These are phyloP conservation scores for Tiliqua scincoides DNA, from an alignment of 2,113 vertebrate species.

Conservation along the genomic window DNA sequence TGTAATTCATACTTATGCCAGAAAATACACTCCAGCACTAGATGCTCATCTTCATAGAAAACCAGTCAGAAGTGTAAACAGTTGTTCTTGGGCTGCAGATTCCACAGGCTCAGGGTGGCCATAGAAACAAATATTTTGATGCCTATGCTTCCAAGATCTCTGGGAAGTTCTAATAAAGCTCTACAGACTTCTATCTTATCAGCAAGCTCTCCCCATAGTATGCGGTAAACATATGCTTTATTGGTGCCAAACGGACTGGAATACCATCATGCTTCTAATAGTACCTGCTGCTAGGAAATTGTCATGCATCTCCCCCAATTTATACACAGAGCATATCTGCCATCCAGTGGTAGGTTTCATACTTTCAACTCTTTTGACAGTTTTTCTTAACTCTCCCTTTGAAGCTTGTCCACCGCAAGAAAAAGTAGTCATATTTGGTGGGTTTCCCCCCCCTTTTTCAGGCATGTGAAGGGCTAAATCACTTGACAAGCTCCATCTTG, in stretches of 20 bases:
- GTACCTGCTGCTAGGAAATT: not conserved
- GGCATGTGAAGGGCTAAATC: not conserved
- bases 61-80: not conserved
- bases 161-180: not conserved
- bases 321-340: conserved; percentile 55
- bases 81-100: not conserved
- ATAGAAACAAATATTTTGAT: not conserved
- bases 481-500: not conserved
- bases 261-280: not conserved
- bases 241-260: not conserved
- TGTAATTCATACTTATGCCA: not conserved
- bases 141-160: not conserved
- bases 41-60: not conserved
- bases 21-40: not conserved
- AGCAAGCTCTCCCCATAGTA: not conserved
- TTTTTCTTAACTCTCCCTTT: not conserved
- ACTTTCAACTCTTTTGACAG: conserved; percentile 46
- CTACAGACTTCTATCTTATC: not conserved
- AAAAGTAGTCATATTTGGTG: not conserved
- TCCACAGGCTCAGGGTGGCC: not conserved
- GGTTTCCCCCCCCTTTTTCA: not conserved
- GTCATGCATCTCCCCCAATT: not conserved
- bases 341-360: conserved; percentile 57
- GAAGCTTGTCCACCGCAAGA: not conserved
- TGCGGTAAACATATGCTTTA: not conserved